Base-by-base conservation (phyloP, 2,797 vertebrate species). In the Catamblyrhynchus diadema region DNA sequence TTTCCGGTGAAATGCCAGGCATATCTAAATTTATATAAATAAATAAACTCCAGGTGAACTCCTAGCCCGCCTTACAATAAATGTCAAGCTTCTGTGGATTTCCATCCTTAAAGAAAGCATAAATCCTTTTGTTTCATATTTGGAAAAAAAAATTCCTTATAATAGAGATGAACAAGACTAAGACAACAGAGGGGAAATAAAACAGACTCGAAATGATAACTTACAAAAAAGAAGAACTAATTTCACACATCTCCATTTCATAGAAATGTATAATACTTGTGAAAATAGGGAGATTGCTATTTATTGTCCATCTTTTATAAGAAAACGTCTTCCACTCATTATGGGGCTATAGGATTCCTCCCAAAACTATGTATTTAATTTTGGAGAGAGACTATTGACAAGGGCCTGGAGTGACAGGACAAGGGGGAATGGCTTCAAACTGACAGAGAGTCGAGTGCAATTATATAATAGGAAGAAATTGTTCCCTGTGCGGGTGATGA, bases 401-500 rank as follows among this genome's bases (percentile, higher is more conserved):
- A 70, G 6, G 24, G 6, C 9, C 11, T 75, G 37, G 28, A 82
- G 24, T 50, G 24, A 19, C 44, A 57, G 14, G 12, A 64, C 7
- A 27, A 33, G 5, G 30, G 4, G 4, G 0, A 50, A 39, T 39
- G 14, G 28, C 14, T 39, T 50, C 50, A 51, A 0, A 32, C 24
- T 25, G 17, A 33, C 7, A 77, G 24, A 44, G 20, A 23, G 23
- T 1, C 1, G 4, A 3, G 8, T 48, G 61, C 1, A 22, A 30
- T 23, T 14, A 4, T 1, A 44, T n/a, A 42, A 17, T 1, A 6
- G 15, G 27, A 48, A 56, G 41, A n/a, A 75, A 62, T 28, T 37
- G 0, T 18, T 48, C 32, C 35, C 48, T 69, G 41, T 48, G 19
- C 24, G 23, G 32, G 8, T 61, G 62, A 0, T 1, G 42, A 69